phyloP scores from a whole-genome alignment of 2,888 invertebrate species.

The Amblyteles armatorius region DNA sequence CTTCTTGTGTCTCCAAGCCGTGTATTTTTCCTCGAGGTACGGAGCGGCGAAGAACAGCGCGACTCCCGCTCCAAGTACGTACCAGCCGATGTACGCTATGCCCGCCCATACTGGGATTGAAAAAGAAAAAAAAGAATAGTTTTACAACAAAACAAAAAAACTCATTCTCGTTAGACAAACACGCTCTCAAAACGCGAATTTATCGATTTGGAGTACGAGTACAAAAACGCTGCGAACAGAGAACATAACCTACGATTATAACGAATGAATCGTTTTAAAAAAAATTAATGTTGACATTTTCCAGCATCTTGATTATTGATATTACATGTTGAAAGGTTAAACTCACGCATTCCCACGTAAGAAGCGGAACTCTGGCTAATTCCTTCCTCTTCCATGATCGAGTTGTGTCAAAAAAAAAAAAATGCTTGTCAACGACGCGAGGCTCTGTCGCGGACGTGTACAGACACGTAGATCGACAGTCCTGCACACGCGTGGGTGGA shows the following conservation, averaged over 20 bases:
- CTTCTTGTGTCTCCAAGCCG: slow-evolving; percentile 78
- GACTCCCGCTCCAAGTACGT: slow-evolving; percentile 78
- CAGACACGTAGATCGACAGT: slow-evolving; percentile 19
- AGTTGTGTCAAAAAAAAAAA: slow-evolving; percentile 11
- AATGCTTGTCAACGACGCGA: slow-evolving; percentile 12
- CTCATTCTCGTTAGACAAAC: neutral
- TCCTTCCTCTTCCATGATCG: slow-evolving; percentile 43
- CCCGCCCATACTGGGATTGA: slow-evolving; percentile 73
- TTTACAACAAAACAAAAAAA: neutral
- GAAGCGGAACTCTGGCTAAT: neutral
- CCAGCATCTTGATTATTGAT: neutral
- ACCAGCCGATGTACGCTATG: slow-evolving; percentile 83
- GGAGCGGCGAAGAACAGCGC: slow-evolving; percentile 80
- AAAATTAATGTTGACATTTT: neutral
- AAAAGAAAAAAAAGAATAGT: neutral
- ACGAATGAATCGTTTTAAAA: neutral
- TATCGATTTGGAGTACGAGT: neutral
- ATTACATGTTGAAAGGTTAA: neutral
- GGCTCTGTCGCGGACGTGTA: slow-evolving; percentile 43
- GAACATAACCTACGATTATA: slow-evolving; percentile 51
- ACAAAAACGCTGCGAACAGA: neutral
- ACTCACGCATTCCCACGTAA: slow-evolving; percentile 56
- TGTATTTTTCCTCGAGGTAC: slow-evolving; percentile 79
- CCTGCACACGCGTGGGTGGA: neutral
- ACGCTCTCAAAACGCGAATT: neutral